These are phyloP conservation scores for Gnatocerus cornutus DNA, from an alignment of 2,888 invertebrate genomes.

Conservation along the genomic window DNA sequence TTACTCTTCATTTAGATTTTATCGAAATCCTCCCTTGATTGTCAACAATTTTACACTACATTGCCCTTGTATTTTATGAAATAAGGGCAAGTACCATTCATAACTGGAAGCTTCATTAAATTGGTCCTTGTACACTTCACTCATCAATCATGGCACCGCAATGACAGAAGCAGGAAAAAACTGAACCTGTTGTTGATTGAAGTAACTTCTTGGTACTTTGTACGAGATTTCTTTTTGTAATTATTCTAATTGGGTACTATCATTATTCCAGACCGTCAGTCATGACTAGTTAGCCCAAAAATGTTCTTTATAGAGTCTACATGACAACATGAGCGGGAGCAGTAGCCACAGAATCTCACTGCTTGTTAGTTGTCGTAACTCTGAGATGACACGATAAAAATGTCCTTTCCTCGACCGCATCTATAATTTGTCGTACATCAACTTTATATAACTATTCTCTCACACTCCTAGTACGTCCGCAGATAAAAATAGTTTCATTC, in stretches of 20 bases:
- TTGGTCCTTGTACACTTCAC: too few species aligned
- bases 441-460: slow-evolving; percentile 53
- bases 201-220: neutral
- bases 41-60: too few species aligned
- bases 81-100: too few species aligned
- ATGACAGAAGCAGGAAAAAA: too few species aligned
- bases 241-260: slow-evolving; percentile 4
- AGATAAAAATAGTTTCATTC: slow-evolving; percentile 42
- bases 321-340: slow-evolving; percentile 47
- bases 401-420: slow-evolving; percentile 54
- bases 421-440: slow-evolving; percentile 57
- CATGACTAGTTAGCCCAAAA: slow-evolving; percentile 25
- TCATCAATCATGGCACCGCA: too few species aligned
- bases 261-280: slow-evolving; percentile 20
- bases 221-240: neutral
- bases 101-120: too few species aligned
- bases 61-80: too few species aligned
- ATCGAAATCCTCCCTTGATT: too few species aligned
- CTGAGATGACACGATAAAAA: slow-evolving; percentile 57
- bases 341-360: slow-evolving; percentile 54
- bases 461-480: slow-evolving; percentile 44
- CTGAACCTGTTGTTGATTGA: too few species aligned
- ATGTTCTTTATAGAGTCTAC: slow-evolving; percentile 27
- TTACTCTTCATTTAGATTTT: neutral
- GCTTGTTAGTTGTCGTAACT: slow-evolving; percentile 58